Evolutionary conservation across 2,113 vertebrate genomes (phyloP), one percentile per base, ranked within the genome.

Genomic region (Forbesichthys papilliferus): DNA sequence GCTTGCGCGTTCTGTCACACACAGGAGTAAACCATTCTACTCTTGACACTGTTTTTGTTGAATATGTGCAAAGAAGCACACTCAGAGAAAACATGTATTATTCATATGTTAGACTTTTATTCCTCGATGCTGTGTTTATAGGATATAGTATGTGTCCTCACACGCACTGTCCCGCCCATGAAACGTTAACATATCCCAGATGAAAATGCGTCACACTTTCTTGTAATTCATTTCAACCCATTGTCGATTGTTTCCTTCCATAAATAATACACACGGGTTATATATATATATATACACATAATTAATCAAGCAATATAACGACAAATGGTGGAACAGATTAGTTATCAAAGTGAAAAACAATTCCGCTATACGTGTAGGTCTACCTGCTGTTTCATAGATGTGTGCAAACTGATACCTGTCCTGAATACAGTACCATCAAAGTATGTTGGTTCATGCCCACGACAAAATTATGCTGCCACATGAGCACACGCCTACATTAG

Each of bases 181-280:
- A 75, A 78, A 83, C 73, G 87, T 77, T 77, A 62, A 62, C 81
- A 64, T 65, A 84, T 77, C 62, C 64, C 72, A 65, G 76, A 80
- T 67, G 61, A 69, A 88, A 89, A 89, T 88, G 84, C 86, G 86
- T 88, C 83, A 87, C 81, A 73, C 62, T 85, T 76, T 64, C 62
- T 49, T 36, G 58, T 59, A 60, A 48, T 79, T 69, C 57, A 34
- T 68, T 69, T 49, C 56, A 9, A 33, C 20, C 13, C 64, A 55
- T 18, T 16, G 67, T 18, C 33, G 54, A 52, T 5, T 3, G 18
- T 13, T 11, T 2, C 56, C 20, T 27, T 3, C 11, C 47, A 9
- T 6, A 33, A 53, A 48, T 3, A n/a, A 12, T 52, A 8, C 27
- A 65, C 9, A 48, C 6, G 1, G 1, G 11, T 11, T 6, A 42